Evolutionary conservation across 1,140 invertebrate species (phyloP).

Genomic region (Psix sp.): DNA sequence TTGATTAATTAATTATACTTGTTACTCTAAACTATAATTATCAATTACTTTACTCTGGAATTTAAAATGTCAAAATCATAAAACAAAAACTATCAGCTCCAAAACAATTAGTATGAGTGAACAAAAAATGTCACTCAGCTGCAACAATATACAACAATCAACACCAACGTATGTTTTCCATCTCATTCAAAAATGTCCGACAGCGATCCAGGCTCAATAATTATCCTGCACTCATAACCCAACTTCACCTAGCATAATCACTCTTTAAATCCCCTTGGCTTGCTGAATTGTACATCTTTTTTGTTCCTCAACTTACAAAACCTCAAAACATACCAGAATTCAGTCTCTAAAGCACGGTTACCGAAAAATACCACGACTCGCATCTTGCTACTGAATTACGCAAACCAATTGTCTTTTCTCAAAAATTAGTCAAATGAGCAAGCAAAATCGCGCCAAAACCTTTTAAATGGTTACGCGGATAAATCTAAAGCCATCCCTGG

Average conservation of each 20-base stretch:
- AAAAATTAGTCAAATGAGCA: neutral
- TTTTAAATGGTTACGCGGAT: neutral
- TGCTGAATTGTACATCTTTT: neutral
- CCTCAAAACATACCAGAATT: neutral
- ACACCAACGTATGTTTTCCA: constrained; percentile 1
- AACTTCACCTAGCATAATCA: neutral
- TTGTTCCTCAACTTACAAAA: neutral
- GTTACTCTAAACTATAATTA: too few relatives aligned
- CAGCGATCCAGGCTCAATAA: neutral
- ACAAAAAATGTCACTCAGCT: too few relatives aligned
- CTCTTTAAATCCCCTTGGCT: too few relatives aligned
- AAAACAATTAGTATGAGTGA: too few relatives aligned
- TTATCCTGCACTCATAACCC: neutral
- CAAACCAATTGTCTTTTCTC: constrained; percentile 4
- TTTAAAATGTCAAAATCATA: too few relatives aligned
- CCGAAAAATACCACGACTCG: neutral
- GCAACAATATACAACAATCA: too few relatives aligned
- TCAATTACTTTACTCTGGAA: too few relatives aligned
- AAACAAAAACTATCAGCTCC: too few relatives aligned
- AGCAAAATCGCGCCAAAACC: neutral
- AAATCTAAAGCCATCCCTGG: neutral
- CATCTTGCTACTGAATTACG: constrained; percentile 21
- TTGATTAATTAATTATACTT: too few relatives aligned
- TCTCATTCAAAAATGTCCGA: neutral
- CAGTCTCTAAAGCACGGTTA: neutral